Percentiles rank a stretch among this genome's conserved stretches.
These are phyloP conservation scores for Acanthosepion lycidas DNA, from an alignment of 2,888 invertebrate species.

Conservation along the genomic window DNA sequence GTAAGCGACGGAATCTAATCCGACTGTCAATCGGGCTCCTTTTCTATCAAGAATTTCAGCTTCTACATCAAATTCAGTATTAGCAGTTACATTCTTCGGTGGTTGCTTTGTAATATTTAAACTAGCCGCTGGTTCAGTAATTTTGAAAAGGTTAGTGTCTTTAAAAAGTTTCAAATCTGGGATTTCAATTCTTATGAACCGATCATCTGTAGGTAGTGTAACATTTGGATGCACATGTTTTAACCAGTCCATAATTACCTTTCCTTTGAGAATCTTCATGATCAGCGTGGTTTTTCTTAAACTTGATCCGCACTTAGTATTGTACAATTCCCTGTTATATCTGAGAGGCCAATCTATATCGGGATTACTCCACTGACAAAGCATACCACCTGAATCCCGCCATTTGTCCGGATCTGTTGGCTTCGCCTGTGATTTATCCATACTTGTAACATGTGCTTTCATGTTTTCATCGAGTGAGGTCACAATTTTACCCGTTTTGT, in stretches of 20 bases:
- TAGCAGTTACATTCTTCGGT: slow-evolving; percentile 45
- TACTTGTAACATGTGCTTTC: background rate
- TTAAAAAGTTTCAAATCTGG: slow-evolving; percentile 44
- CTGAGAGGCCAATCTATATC: slow-evolving; percentile 48
- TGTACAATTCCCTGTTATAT: slow-evolving; percentile 4
- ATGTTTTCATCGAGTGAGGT: background rate
- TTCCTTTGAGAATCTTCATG: slow-evolving; percentile 25
- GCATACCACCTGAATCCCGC: slow-evolving; percentile 46
- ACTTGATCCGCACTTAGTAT: slow-evolving; percentile 46
- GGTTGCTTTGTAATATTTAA: slow-evolving; percentile 46
- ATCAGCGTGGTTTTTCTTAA: background rate
- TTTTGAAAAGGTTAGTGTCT: slow-evolving; percentile 52
- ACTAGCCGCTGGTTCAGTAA: slow-evolving; percentile 51
- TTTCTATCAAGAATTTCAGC: slow-evolving; percentile 51
- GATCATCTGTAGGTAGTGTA: slow-evolving; percentile 48
- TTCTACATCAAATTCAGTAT: slow-evolving; percentile 49
- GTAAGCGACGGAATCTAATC: slow-evolving; percentile 57
- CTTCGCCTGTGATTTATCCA: background rate
- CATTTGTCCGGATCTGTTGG: slow-evolving; percentile 44
- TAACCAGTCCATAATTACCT: slow-evolving; percentile 47
- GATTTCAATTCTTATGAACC: slow-evolving; percentile 50
- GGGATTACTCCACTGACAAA: slow-evolving; percentile 49
- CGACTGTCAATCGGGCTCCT: slow-evolving; percentile 49
- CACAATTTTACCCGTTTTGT: slow-evolving; percentile 34
- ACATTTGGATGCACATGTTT: slow-evolving; percentile 48